A percentile compares a stretch with the other conserved stretches of the same genome.
phyloP scores from a whole-genome alignment of 2,797 vertebrate genomes.

The Danio tinwini region DNA sequence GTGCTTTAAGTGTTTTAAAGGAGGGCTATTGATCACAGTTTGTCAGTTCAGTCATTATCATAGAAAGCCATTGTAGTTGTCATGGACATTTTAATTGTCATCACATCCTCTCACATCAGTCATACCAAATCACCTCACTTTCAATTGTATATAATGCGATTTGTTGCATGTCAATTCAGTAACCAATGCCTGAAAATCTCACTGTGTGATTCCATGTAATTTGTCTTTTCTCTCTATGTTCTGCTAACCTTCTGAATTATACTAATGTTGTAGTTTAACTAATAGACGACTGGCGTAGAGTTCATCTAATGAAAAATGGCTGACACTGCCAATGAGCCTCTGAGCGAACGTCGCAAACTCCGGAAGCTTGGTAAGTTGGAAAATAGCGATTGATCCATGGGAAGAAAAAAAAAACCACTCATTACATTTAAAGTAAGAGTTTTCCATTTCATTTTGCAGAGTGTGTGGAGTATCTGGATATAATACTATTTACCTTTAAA shows the following conservation, averaged over 20 bases:
- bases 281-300: conserved; percentile 85
- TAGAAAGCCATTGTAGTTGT: background rate
- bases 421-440: background rate
- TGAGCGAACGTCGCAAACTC: conserved; percentile 77
- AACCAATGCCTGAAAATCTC: conserved; percentile 36
- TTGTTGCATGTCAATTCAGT: conserved; percentile 61
- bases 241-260: conserved; percentile 89
- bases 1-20: background rate
- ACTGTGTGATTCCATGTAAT: conserved; percentile 81
- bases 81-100: background rate
- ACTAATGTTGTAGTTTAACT: conserved; percentile 93
- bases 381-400: background rate
- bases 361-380: conserved; percentile 88
- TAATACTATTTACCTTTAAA: background rate
- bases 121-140: background rate
- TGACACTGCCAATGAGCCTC: conserved; percentile 75
- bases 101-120: conserved; percentile 2
- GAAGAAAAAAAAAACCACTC: background rate
- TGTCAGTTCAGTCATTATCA: background rate
- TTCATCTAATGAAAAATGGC: conserved; percentile 90
- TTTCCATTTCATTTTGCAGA: background rate
- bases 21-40: background rate
- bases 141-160: conserved; percentile 37
- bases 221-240: conserved; percentile 77
- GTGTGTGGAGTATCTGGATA: background rate